Evolutionary conservation across 2,113 vertebrate species (phyloP), one percentile per base, ranked within the genome.

Genomic region (Chloropsis cyanopogon): DNA sequence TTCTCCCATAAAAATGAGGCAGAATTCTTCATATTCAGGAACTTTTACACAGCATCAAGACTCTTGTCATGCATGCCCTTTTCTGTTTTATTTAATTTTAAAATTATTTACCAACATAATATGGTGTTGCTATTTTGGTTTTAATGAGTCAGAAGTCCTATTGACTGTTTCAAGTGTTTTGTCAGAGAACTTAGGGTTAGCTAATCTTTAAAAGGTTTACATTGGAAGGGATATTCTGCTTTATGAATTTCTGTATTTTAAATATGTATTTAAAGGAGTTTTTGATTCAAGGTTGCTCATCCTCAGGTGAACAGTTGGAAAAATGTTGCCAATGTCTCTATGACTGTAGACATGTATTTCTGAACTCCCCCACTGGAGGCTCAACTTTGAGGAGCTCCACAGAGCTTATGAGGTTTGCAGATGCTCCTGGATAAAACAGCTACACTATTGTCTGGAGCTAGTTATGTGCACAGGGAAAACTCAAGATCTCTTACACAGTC

Each of bases 11-110:
- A 4, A 82, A 31, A 65, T 50, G 21, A 53, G 10, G 65, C 0
- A 46, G 8, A 69, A 39, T 75, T 73, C 13, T 77, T 80, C 26
- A 63, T 50, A 59, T 75, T 75, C 21, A 56, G 26, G 9, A 68
- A 54, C 8, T 42, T 68, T 47, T 68, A 29, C 7, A 59, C 2
- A 25, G 24, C 61, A 35, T 71, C 7, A 68, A 75, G 56, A 35
- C 6, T 54, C 28, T 57, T 7, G 1, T 35, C 33, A 11, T 29
- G 13, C 12, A 66, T 35, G 10, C 0, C 7, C 3, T 68, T 85
- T 92, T 68, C 15, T 56, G 5, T 11, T 84, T 82, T 57, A 44
- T 73, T 81, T 63, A 33, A n/a, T 87, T 93, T 66, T n/a, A 8
- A 90, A 79, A 29, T 19, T 2, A 7, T 57, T 81, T 65, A 31